These are phyloP conservation scores for Sebastes hubbsi DNA, from an alignment of 2,797 vertebrate species.

Conservation along the genomic window DNA sequence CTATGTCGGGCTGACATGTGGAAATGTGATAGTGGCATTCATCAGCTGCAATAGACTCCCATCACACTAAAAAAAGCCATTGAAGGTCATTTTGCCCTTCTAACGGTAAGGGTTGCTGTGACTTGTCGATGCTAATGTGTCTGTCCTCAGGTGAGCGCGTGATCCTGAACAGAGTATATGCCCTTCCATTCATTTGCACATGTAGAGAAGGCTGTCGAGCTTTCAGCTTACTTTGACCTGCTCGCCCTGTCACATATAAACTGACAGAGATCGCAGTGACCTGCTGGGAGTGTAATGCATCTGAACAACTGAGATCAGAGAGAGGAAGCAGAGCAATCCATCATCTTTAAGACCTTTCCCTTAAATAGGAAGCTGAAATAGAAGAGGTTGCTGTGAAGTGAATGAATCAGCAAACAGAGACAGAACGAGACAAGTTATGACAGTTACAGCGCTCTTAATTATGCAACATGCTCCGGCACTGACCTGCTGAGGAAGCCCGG, in stretches of 20 bases:
- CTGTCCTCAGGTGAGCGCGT: constrained; percentile 7
- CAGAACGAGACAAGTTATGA: neutral
- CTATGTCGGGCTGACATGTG: constrained; percentile 69
- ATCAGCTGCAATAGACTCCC: constrained; percentile 52
- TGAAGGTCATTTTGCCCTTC: constrained; percentile 53
- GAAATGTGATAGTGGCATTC: constrained; percentile 60
- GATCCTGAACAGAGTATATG: neutral
- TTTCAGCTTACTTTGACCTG: constrained; percentile 31
- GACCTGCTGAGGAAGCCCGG: constrained; percentile 91
- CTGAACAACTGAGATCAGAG: constrained; percentile 12
- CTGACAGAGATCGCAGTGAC: constrained; percentile 45
- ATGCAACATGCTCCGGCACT: constrained; percentile 32
- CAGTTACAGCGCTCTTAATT: neutral
- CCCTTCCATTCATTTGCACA: constrained; percentile 3
- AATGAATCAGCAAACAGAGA: neutral
- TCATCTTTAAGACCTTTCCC: constrained; percentile 18
- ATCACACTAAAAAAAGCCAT: constrained; percentile 41
- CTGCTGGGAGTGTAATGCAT: constrained; percentile 23
- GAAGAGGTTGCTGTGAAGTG: neutral
- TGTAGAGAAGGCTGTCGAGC: constrained; percentile 3
- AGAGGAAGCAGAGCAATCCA: constrained; percentile 5
- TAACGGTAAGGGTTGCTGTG: constrained; percentile 47
- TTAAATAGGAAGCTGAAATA: constrained; percentile 3
- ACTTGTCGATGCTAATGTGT: constrained; percentile 47
- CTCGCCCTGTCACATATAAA: constrained; percentile 3